Conservation (phyloP, 1,140 invertebrate genomes). For the Drosophila auraria region DNA sequence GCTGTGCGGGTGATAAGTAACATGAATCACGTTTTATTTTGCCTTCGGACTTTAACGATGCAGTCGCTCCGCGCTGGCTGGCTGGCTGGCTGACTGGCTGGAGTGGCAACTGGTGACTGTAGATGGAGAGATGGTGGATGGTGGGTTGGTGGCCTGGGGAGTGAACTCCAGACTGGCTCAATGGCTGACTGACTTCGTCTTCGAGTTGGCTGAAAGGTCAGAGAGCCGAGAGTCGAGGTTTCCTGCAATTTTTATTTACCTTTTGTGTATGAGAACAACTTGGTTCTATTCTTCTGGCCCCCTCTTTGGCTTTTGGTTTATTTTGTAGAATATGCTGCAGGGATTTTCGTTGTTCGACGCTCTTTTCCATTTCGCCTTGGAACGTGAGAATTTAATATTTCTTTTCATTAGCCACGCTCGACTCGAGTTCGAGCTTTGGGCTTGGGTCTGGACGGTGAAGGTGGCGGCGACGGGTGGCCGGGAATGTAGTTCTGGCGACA, state of each 20-base stretch:
- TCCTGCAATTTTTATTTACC: conserved; percentile 80
- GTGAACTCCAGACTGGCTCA: conserved; percentile 61
- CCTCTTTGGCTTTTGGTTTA: conserved; percentile 31
- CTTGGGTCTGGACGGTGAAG: conserved; percentile 9
- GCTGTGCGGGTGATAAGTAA: conserved; percentile 82
- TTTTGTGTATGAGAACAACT: conserved; percentile 74
- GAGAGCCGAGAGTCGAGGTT: conserved; percentile 52
- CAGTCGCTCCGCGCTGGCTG: conserved; percentile 43
- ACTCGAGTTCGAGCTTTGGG: conserved; percentile 22
- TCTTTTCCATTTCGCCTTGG: conserved; percentile 49
- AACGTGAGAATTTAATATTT: conserved; percentile 84
- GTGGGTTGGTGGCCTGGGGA: background rate
- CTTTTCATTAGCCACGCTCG: conserved; percentile 79
- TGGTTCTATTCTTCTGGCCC: conserved; percentile 42
- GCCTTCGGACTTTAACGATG: conserved; percentile 81
- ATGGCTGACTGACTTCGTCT: conserved; percentile 67
- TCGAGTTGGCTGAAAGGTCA: conserved; percentile 65
- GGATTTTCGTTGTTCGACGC: conserved; percentile 32
- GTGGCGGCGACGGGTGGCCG: background rate
- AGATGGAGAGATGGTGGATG: background rate
- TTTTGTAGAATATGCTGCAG: conserved; percentile 38
- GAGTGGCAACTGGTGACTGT: background rate
- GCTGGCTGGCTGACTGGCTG: conserved; percentile 19
- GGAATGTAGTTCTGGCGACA: conserved; percentile 48
- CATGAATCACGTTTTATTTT: conserved; percentile 84